Base-by-base conservation (phyloP, 2,113 vertebrate genomes). In the Capreolus pygargus region DNA sequence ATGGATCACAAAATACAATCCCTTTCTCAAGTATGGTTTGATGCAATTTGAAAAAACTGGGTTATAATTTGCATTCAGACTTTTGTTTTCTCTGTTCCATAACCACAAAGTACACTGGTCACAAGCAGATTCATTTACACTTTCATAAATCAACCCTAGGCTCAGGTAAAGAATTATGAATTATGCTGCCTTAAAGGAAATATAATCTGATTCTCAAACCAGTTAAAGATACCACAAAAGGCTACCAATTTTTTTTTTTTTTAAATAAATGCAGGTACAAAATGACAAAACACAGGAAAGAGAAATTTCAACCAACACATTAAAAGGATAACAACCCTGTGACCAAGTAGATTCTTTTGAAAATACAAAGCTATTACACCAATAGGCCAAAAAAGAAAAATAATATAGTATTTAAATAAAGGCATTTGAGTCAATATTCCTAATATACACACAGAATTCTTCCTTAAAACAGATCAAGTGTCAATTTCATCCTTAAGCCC, bases 261-360 rank as follows among this genome's bases (percentile, higher is more conserved):
- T n/a, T n/a, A n/a, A 45, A 91, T 70, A 86, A 94, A 70, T 39
- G 7, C 30, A 94, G n/a, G 23, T n/a, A 70, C 27, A 58, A 85
- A 96, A 86, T 54, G 70, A 36, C 60, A 88, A 96, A 95, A 96
- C 85, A 97, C n/a, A 96, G 19, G 83, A 30, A 84, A 86, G 86
- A 82, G 78, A 91, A 96, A 97, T 36, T n/a, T 5, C 47, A 90
- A 93, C n/a, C 52, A 91, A 90, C 52, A 97, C 9, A 95, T 43
- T 79, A 87, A 93, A 89, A 90, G 6, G 91, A 45, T 8, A 89
- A 58, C 8, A 50, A 60, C 7, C 13, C 43, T 10, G 58, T 7
- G 5, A 76, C 7, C 17, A 95, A 61, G 30, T 12, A 82, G 64
- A 78, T 17, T 54, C 61, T 92, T 87, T 90, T 11, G 58, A 57